phyloP scores from a whole-genome alignment of 2,113 vertebrate species.

The Melanotaenia duboulayi region DNA sequence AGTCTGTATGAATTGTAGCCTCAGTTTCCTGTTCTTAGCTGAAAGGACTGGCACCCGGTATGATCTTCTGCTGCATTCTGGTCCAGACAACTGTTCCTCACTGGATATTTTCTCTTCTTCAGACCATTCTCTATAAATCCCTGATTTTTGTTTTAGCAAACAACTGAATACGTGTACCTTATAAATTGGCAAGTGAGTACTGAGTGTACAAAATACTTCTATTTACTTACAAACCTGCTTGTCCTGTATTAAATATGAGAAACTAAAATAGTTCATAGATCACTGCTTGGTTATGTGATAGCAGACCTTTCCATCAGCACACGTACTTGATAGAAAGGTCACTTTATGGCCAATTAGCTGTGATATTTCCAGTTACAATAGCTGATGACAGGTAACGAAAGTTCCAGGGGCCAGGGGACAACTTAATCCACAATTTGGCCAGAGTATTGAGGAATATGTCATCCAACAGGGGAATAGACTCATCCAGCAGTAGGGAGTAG shows the following conservation, averaged over 20 bases:
- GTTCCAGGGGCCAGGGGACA: slow-evolving; percentile 57
- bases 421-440: slow-evolving; percentile 60
- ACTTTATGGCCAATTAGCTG: slow-evolving; percentile 71
- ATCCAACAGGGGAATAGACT: slow-evolving; percentile 40
- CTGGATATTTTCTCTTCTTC: too few relatives aligned
- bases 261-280: neutral
- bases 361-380: slow-evolving; percentile 74
- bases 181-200: too few relatives aligned
- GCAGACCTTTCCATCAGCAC: slow-evolving; percentile 42
- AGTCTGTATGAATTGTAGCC: too few relatives aligned
- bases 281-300: neutral
- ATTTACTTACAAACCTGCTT: too few relatives aligned
- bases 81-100: too few relatives aligned
- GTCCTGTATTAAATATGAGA: neutral
- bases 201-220: too few relatives aligned
- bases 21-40: too few relatives aligned
- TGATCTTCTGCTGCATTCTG: too few relatives aligned
- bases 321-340: slow-evolving; percentile 70
- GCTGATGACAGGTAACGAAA: slow-evolving; percentile 65
- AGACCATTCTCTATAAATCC: too few relatives aligned
- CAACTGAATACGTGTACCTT: too few relatives aligned
- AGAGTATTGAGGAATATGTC: slow-evolving; percentile 53
- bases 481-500: slow-evolving; percentile 8
- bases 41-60: too few relatives aligned
- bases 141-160: too few relatives aligned